Evolutionary conservation across 1,140 invertebrate genomes (phyloP), one percentile per base, ranked within the genome.

Genomic region (Heliconius hewitsoni): DNA sequence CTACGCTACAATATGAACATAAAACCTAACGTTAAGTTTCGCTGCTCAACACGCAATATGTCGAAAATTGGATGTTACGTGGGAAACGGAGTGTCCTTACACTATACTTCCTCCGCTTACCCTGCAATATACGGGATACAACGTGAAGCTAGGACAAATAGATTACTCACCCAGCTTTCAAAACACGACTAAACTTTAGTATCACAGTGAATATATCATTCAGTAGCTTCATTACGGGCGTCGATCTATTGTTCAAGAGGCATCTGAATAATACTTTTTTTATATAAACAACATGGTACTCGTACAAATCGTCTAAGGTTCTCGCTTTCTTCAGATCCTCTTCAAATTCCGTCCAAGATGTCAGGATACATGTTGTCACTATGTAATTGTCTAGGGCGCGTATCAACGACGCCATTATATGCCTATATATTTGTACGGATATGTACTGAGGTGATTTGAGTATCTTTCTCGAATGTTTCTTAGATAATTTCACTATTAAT

Each of bases 401-500:
- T 77, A 97, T 95, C 83, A 97, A 96, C 73, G 97, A 96, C 66
- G 96, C 96, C 96, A 97, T 96, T 30, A 96, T 95, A 85, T 97
- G 96, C 3, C 97, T 94, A 80, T 96, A 96, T 39, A 96, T 89
- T 84, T 97, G 97, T 27, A 97, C 80, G 23, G 95, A 94, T 60
- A 95, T 94, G 87, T 96, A 96, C 75, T 96, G 96, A 2, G 95
- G 93, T 1, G 96, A 96, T 57, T 90, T 82, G 9, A 95, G 87
- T 0, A 96, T 83, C 75, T 90, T 88, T 52, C 95, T 87, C 3
- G 91, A 91, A 74, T 91, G 86, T 70, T 94, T 90, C 50, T 87
- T 90, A 27, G 95, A 93, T 73, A 96, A 82, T 85, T 96, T 96
- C 3, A 96, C 88, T 13, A 93, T 85, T 73, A 95, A 81, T 85